Base-by-base conservation (phyloP, 1,140 invertebrate species). In the Drosophila pseudoobscura region DNA sequence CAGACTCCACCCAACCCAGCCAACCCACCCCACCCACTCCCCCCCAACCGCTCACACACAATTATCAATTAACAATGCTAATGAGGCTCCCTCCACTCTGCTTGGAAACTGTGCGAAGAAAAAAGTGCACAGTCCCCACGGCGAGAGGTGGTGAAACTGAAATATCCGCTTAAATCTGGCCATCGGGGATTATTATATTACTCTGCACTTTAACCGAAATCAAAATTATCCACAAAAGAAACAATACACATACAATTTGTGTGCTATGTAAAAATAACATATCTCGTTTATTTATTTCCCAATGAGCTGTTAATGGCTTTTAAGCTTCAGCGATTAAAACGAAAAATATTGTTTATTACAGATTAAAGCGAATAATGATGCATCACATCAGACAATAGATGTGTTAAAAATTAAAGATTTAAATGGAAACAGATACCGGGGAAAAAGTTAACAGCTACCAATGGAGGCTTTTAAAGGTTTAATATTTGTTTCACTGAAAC, bases 61-160 rank as follows among this genome's bases (percentile, higher is more conserved):
- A n/a, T 56, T 70, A 57, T 70, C 78, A 80, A 80, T 80, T 80
- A 76, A 80, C 75, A 63, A 80, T 80, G 66, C 73, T 80, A 80
- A 80, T 80, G 54, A 77, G 53, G 26, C 52, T 26, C 17, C 17
- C 63, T 26, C 17, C 17, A 24, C 29, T 46, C 24, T 22, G 43
- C 5, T 0, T 43, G 22, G 15, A 46, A 60, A 71, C 59, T 47
- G 68, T 64, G 60, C 47, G 29, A 46, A 8, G 31, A 8, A 31
- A 54, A 50, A 47, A 8, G 20, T 24, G 45, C 35, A 11, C 13
- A 47, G 52, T 26, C 26, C 9, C 13, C 4, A 52, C 41, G 15
- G 29, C 29, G 49, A 43, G 47, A 53, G 66, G 63, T 61, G 54
- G 46, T 75, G 41, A 69, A 41, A 44, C 24, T 22, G 29, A 71